Evolutionary conservation across 2,888 invertebrate species (phyloP).

Genomic region (Cheilosia grossa): DNA sequence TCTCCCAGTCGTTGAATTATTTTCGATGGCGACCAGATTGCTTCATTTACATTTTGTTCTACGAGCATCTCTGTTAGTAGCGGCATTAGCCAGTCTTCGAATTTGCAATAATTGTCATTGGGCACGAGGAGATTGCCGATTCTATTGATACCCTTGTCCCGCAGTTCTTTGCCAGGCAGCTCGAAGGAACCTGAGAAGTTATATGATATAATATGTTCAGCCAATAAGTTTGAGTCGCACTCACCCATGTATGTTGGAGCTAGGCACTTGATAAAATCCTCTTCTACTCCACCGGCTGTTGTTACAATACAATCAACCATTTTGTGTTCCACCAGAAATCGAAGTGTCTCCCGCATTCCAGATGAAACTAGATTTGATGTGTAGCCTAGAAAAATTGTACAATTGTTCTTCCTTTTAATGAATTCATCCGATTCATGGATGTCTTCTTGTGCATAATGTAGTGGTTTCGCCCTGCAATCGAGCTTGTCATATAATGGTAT

Average conservation of each 20-base stretch:
- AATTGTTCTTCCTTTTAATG: constrained; percentile 90
- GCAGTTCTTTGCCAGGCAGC: constrained; percentile 90
- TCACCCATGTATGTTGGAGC: constrained; percentile 95
- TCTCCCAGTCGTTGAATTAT: constrained; percentile 92
- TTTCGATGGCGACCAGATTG: constrained; percentile 96
- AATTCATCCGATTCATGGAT: constrained; percentile 91
- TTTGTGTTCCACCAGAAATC: constrained; percentile 93
- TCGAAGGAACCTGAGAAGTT: constrained; percentile 87
- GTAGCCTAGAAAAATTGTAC: constrained; percentile 98
- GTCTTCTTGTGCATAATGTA: constrained; percentile 88
- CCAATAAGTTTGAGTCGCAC: neutral
- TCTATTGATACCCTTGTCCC: constrained; percentile 93
- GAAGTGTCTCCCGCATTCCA: constrained; percentile 95
- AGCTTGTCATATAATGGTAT: constrained; percentile 83
- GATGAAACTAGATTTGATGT: constrained; percentile 99
- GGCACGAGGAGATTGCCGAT: constrained; percentile 97
- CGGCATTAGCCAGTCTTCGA: constrained; percentile 98
- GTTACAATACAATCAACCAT: constrained; percentile 98
- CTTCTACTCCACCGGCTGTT: constrained; percentile 98
- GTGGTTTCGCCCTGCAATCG: constrained; percentile 87
- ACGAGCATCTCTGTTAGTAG: constrained; percentile 94
- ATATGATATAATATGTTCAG: too few relatives aligned
- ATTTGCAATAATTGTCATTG: constrained; percentile 98
- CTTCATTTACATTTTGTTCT: constrained; percentile 91
- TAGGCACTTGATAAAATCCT: constrained; percentile 99